Evolutionary conservation across 2,113 vertebrate species (phyloP), one percentile per base, ranked within the genome.

Genomic region (Catagonus wagneri): DNA sequence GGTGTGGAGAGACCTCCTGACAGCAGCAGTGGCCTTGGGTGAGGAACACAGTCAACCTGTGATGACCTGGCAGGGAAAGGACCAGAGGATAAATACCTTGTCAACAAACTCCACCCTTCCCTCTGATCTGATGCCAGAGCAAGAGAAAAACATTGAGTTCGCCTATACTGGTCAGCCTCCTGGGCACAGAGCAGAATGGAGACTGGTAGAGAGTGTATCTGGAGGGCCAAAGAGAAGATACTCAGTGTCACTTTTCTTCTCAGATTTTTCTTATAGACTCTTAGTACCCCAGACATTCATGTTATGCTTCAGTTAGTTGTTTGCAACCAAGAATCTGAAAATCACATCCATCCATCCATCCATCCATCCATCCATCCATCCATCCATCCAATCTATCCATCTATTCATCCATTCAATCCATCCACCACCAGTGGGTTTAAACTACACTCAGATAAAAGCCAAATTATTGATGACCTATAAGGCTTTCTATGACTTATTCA

Each of bases 41-140:
- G 76, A 85, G 60, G 71, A 29, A 61, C 89, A 69, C 19, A 22
- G 75, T 72, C 76, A 79, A 69, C 63, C 76, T 54, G 69, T 2
- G 65, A 78, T 89, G 88, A 94, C 81, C 88, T 93, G 85, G 80
- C 27, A 44, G 58, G 5, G 58, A 66, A 58, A 6, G 65, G 50
- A 44, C 72, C 2, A 7, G 74, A 78, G 56, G 23, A 91, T 71
- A 60, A 89, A 89, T 39, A 54, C 36, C 50, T 79, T 83, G 94
- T 95, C 97, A 79, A 61, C 86, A 90, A 20, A n/a, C 69, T n/a
- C 81, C 60, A 34, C 50, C 58, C 58, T 93, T 93, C 63, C 61
- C 76, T 96, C 89, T 96, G 94, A 94, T 94, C 94, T 96, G 20
- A 27, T 93, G 65, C 89, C 92, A 96, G 60, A 20, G 25, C 52